Percentiles rank a stretch among this genome's conserved stretches.
Conservation (phyloP, 2,113 vertebrate species). For the Sardina pilchardus region DNA sequence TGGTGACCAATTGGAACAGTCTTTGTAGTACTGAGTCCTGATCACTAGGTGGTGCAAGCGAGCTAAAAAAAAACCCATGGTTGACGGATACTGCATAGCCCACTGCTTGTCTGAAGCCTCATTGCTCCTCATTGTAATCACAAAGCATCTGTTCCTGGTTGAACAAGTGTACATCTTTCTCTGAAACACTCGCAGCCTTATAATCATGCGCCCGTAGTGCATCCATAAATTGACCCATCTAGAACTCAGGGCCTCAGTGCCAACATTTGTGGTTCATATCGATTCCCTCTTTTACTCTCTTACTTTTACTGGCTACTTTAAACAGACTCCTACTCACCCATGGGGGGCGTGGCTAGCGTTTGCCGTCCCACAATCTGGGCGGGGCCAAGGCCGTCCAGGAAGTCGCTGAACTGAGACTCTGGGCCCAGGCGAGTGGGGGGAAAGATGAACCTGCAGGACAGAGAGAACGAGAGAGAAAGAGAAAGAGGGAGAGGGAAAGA, state of each 20-base stretch:
- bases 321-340: slow-evolving; percentile 81
- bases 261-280: not conserved
- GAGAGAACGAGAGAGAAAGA: slow-evolving; percentile 12
- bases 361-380: slow-evolving; percentile 97
- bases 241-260: not conserved
- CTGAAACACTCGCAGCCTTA: not conserved
- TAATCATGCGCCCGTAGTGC: not conserved
- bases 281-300: not conserved
- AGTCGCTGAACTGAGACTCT: slow-evolving; percentile 97
- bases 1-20: not conserved
- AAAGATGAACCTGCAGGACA: slow-evolving; percentile 87
- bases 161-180: not conserved
- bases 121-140: not conserved
- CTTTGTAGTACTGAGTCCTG: not conserved
- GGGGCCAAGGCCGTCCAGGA: slow-evolving; percentile 93
- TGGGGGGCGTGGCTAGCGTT: slow-evolving; percentile 90
- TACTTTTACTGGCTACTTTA: slow-evolving; percentile 37
- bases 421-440: slow-evolving; percentile 89
- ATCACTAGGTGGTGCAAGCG: not conserved
- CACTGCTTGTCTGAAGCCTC: not conserved
- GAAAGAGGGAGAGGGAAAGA: not conserved
- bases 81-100: not conserved
- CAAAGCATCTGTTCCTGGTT: not conserved
- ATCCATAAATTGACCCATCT: not conserved
- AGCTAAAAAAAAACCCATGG: not conserved